Evolutionary conservation across 2,113 vertebrate genomes (phyloP), one percentile per base, ranked within the genome.

Genomic region (Phaethon lepturus): DNA sequence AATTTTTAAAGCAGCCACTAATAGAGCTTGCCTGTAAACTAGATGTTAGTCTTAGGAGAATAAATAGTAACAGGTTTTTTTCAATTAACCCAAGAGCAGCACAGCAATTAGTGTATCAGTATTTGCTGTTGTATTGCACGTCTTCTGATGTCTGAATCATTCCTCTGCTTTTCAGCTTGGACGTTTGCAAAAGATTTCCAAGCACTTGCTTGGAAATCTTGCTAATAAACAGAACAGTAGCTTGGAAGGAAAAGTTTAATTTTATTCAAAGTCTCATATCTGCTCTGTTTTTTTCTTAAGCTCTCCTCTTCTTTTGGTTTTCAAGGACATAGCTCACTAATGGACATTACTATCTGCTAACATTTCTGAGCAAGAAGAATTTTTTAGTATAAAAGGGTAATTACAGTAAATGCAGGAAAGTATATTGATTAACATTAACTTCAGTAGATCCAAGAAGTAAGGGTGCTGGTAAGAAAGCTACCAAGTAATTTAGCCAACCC

Each of bases 1-100:
- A 94, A 95, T 85, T 96, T 95, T 93, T 91, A 93, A 95, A 94
- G 89, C 69, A 93, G 69, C 22, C 49, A 85, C 80, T 91, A 91
- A 90, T 19, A 91, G 40, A 82, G 23, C 40, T 79, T 93, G 83
- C 53, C 42, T 93, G 69, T 55, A 91, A 95, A 86, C 53, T 87
- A 97, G 69, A 85, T 73, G 80, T 91, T 79, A 74, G 49, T 81
- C 2, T 33, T 81, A 53, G 23, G 40, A 83, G 53, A 92, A 96
- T 73, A 95, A 95, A 95, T 42, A 93, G 73, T 76, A 69, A 87
- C 91, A 91, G 53, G 47, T 69, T 93, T 94, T 95, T 91, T 95
- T 85, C 94, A 89, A 78, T 96, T 94, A 95, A 95, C 76, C 33
- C 88, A 86, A 81, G 69, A 96, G 52, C 60, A 82, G 38, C 49